Evolutionary conservation across 2,113 vertebrate species (phyloP), one percentile per base, ranked within the genome.

Genomic region (Gopherus flavomarginatus): DNA sequence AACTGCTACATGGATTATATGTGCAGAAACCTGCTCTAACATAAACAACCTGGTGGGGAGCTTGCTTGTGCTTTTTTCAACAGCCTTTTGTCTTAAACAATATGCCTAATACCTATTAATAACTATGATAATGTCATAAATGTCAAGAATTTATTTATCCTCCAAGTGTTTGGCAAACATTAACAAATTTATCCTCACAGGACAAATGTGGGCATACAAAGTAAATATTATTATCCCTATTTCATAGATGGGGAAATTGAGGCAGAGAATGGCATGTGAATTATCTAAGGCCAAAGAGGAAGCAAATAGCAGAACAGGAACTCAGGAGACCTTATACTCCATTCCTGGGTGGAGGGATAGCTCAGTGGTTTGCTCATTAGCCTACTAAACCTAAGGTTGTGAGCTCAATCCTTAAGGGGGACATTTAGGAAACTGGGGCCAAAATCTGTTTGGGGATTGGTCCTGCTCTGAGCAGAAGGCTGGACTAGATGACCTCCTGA

Each of bases 21-120:
- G n/a, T 57, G 90, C 93, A 89, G 92, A 94, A 95, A 92, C 19
- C 81, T 75, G 84, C 57, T 27, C 78, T 85, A 77, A 72, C 95
- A 95, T 31, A 95, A 86, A 81, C 27, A 31, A 31, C 57, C 27
- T 62, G 57, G 27, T 62, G 27, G 57, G 57, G 29, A 31, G 44
- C 2, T 47, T 81, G 50, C 52, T 94, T 90, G 42, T 47, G 42
- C 42, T 78, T 78, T 94, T 92, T 7, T 75, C 90, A 95, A 88
- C 19, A 78, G 6, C 12, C 62, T 95, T 94, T 86, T 95, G 81
- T 47, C 4, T 1, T 93, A 92, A 91, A 89, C 38, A 83, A 59
- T 56, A 29, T 77, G 62, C 85, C 38, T 90, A 81, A n/a, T 80
- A 72, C 81, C 44, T 90, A 83, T 47, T 83, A 93, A 92, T 83